A percentile compares a stretch with the other conserved stretches of the same genome.
Conservation (phyloP, 2,888 invertebrate species). For the Toxonevra muliebris region DNA sequence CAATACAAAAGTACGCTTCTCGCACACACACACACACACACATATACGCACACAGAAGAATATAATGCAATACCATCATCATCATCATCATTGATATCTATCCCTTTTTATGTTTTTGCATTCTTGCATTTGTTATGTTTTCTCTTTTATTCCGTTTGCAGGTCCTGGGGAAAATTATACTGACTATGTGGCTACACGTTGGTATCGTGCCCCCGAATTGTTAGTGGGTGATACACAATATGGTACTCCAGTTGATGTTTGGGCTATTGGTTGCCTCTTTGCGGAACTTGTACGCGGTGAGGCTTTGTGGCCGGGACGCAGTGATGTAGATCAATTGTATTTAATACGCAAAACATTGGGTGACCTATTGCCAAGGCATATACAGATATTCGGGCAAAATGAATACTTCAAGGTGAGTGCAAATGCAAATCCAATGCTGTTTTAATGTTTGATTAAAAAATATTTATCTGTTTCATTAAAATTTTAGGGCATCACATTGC, state of each 20-base stretch:
- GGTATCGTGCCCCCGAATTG: constrained; percentile 97
- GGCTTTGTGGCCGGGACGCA: constrained; percentile 97
- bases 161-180: constrained; percentile 98
- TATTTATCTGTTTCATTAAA: constrained; percentile 65
- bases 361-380: constrained; percentile 91
- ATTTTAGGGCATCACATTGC: constrained; percentile 84
- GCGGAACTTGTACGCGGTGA: constrained; percentile 89
- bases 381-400: constrained; percentile 95
- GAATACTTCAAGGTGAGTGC: constrained; percentile 77
- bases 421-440: neutral
- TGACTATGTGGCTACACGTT: constrained; percentile 98
- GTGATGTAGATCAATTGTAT: constrained; percentile 97
- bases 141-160: constrained; percentile 48
- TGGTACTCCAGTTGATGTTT: constrained; percentile 91
- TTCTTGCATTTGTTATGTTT: constrained; percentile 10
- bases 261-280: constrained; percentile 96
- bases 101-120: constrained; percentile 17
- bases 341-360: constrained; percentile 94
- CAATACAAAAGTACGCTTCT: too few species aligned
- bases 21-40: neutral
- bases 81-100: too few species aligned
- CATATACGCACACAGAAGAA: constrained; percentile 11
- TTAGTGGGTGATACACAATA: constrained; percentile 96
- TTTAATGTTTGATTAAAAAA: constrained; percentile 14
- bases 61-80: neutral